These are phyloP conservation scores for Diorhabda carinulata DNA, from an alignment of 1,140 invertebrate species.

Conservation along the genomic window DNA sequence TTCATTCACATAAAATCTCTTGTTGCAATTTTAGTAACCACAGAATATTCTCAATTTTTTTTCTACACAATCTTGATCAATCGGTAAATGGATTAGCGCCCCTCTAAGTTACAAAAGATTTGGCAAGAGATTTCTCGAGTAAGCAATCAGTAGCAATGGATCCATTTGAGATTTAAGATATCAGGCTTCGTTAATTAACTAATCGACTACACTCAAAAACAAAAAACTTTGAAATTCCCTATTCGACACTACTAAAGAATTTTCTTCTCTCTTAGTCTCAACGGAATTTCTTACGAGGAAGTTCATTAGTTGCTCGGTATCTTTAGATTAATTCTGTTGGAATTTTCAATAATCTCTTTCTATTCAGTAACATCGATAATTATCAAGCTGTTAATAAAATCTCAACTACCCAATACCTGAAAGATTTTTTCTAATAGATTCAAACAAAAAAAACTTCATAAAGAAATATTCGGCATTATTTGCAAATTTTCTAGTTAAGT, in stretches of 20 bases:
- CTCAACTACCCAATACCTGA: too few relatives aligned
- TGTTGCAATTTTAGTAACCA: too few relatives aligned
- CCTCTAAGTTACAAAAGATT: background rate
- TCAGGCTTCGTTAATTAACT: background rate
- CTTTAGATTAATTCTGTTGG: background rate
- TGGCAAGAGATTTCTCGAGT: background rate
- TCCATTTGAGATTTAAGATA: slow-evolving; percentile 2
- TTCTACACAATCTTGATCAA: background rate
- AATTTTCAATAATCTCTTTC: background rate
- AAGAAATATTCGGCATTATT: too few relatives aligned
- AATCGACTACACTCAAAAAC: background rate
- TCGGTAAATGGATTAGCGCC: slow-evolving; percentile 17
- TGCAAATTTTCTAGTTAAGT: too few relatives aligned
- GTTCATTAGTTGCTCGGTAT: background rate
- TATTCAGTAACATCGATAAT: background rate
- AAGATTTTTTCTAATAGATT: too few relatives aligned
- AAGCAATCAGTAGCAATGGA: background rate
- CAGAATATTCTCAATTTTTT: too few relatives aligned
- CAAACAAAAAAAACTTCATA: too few relatives aligned
- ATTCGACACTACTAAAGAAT: background rate
- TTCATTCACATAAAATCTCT: too few relatives aligned
- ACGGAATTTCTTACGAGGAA: background rate
- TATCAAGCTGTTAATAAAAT: background rate
- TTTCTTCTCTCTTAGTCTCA: background rate
- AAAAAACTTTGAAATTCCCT: slow-evolving; percentile 2